Percentiles rank a stretch among this genome's conserved stretches.
Conservation (phyloP, 2,888 invertebrate genomes). For the Nineta flava region DNA sequence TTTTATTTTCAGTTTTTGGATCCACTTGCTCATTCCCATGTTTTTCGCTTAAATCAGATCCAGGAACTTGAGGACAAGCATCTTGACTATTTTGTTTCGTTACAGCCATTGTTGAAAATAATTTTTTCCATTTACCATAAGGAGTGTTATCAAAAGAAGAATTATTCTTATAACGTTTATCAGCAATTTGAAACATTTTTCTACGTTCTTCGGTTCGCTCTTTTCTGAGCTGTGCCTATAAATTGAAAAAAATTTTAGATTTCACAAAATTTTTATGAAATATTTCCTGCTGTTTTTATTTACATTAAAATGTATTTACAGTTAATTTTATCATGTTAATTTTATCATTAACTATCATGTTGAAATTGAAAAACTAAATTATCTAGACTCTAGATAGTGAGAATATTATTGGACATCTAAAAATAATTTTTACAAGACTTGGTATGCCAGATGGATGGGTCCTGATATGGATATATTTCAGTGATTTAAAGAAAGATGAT, state of each 20-base stretch:
- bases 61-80: background rate
- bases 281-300: too few relatives aligned
- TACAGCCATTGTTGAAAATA: slow-evolving; percentile 41
- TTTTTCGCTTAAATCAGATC: background rate
- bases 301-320: too few relatives aligned
- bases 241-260: slow-evolving; percentile 6
- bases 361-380: too few relatives aligned
- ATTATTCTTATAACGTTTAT: slow-evolving; percentile 38
- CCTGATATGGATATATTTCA: too few relatives aligned
- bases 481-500: too few relatives aligned
- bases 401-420: too few relatives aligned
- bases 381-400: too few relatives aligned
- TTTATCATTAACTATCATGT: too few relatives aligned
- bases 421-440: too few relatives aligned
- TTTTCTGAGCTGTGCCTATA: slow-evolving; percentile 59
- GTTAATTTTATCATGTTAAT: background rate
- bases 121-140: slow-evolving; percentile 52
- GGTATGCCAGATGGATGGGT: too few relatives aligned
- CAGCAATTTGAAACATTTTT: slow-evolving; percentile 83
- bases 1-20: slow-evolving; percentile 1
- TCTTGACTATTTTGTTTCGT: slow-evolving; percentile 23
- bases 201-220: slow-evolving; percentile 86
- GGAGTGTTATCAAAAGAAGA: slow-evolving; percentile 43
- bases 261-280: too few relatives aligned
- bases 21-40: background rate